phyloP scores from a whole-genome alignment of 2,797 vertebrate genomes.

The Pygocentrus nattereri region DNA sequence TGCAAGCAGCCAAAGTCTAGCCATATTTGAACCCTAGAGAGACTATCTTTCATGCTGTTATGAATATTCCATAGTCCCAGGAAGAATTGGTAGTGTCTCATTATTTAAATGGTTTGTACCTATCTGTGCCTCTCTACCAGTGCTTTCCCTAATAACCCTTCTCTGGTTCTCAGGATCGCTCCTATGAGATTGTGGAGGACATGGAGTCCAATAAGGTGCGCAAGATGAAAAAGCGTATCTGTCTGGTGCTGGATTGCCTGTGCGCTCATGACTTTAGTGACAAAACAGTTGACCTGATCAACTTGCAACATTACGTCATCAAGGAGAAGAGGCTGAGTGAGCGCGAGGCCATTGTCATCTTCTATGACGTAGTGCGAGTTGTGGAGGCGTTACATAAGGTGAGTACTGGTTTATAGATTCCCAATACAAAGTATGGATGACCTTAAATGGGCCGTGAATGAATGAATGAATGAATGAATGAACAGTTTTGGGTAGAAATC shows the following conservation, averaged over 20 bases:
- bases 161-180: constrained; percentile 84
- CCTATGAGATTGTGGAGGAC: constrained; percentile 93
- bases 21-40: not conserved
- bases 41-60: constrained; percentile 26
- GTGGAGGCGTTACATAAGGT: constrained; percentile 99
- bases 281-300: constrained; percentile 98
- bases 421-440: no score
- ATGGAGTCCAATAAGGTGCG: constrained; percentile 88
- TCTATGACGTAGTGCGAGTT: constrained; percentile 97
- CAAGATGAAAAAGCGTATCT: constrained; percentile 97
- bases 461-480: no score
- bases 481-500: not conserved
- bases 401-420: constrained; percentile 23
- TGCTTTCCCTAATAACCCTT: not conserved
- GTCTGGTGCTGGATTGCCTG: constrained; percentile 96
- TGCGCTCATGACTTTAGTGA: constrained; percentile 98
- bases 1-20: constrained; percentile 62
- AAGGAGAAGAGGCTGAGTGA: constrained; percentile 98
- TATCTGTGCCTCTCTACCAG: no score
- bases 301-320: constrained; percentile 99
- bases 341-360: constrained; percentile 96
- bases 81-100: not conserved
- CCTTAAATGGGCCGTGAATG: no score
- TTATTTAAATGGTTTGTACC: not conserved
- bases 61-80: not conserved